Evolutionary conservation across 2,113 vertebrate species (phyloP).

Genomic region (Podocnemis expansa): DNA sequence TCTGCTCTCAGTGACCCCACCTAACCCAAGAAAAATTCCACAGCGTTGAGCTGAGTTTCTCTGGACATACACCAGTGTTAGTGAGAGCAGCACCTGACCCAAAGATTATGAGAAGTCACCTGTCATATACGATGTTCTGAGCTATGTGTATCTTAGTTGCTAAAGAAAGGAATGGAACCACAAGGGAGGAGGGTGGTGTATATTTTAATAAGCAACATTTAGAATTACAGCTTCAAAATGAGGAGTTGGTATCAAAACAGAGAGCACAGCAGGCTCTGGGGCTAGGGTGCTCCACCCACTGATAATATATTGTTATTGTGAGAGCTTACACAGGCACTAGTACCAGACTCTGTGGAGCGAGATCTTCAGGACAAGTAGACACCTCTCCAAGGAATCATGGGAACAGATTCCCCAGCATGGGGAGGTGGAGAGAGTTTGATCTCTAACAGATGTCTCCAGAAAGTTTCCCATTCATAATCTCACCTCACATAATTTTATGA

Average conservation of each 20-base stretch:
- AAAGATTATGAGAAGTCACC: not conserved
- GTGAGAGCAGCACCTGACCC: not conserved
- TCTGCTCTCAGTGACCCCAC: not conserved
- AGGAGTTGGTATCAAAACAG: not conserved
- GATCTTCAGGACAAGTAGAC: not conserved
- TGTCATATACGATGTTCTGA: not conserved
- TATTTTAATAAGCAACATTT: not conserved
- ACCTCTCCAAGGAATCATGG: not conserved
- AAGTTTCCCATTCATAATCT: too few relatives aligned
- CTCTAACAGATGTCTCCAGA: not conserved
- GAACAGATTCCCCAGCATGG: not conserved
- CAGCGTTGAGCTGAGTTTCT: not conserved
- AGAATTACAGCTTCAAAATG: not conserved
- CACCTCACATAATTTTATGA: too few relatives aligned
- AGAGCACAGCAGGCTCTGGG: not conserved
- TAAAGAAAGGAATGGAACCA: not conserved
- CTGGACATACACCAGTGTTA: not conserved
- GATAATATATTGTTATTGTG: not conserved
- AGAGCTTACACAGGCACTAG: not conserved
- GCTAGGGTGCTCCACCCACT: not conserved
- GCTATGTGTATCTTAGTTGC: not conserved
- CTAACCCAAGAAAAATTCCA: not conserved
- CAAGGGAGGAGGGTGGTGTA: not conserved
- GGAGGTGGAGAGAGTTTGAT: not conserved
- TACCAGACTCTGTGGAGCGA: not conserved